A percentile compares a stretch with the other conserved stretches of the same genome.
Evolutionary conservation across 1,140 invertebrate genomes (phyloP).

Genomic region (Mercenaria mercenaria): DNA sequence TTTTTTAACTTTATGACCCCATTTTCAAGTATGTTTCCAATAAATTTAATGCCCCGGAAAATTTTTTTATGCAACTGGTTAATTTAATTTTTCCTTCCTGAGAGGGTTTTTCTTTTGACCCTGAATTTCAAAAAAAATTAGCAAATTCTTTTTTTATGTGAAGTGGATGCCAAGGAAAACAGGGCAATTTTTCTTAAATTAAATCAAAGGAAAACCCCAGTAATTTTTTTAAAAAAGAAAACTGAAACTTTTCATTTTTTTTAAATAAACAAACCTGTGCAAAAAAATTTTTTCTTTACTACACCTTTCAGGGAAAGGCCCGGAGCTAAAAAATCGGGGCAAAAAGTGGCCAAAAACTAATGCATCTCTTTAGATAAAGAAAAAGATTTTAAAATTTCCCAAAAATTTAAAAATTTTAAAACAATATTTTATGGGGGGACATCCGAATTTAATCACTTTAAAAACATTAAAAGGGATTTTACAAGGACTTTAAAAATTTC

Average conservation of each 20-base stretch:
- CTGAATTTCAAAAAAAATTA: too few relatives aligned
- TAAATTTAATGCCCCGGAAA: background rate
- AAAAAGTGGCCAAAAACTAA: background rate
- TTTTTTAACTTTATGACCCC: background rate
- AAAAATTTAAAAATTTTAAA: background rate
- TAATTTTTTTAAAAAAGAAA: too few relatives aligned
- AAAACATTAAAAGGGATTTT: background rate
- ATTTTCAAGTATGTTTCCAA: background rate
- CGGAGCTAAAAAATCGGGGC: background rate
- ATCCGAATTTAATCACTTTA: background rate
- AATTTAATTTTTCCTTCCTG: background rate
- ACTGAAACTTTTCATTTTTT: too few relatives aligned
- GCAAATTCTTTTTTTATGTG: too few relatives aligned
- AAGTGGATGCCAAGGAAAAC: too few relatives aligned
- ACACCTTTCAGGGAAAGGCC: too few relatives aligned
- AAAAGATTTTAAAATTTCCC: background rate
- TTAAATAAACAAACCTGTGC: too few relatives aligned
- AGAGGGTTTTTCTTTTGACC: background rate
- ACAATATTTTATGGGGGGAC: background rate
- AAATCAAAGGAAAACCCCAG: too few relatives aligned
- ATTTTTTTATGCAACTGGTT: background rate
- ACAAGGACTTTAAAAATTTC: background rate
- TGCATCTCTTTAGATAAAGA: background rate
- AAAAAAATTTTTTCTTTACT: too few relatives aligned
- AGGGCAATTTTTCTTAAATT: too few relatives aligned